Evolutionary conservation across 2,888 invertebrate species (phyloP).

Genomic region (Scelioninae gen. 1): DNA sequence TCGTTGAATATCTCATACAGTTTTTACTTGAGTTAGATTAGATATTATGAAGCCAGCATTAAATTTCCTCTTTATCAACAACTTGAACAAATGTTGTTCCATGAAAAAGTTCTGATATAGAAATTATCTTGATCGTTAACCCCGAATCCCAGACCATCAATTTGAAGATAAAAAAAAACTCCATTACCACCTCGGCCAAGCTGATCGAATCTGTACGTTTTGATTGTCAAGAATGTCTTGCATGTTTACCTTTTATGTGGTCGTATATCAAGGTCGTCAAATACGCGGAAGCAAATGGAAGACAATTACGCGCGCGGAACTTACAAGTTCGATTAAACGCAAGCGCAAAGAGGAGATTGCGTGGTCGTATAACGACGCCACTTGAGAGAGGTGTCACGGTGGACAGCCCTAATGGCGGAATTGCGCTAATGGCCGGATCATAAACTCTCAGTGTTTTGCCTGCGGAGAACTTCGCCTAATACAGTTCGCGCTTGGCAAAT

Average conservation of each 20-base stretch:
- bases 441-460: conserved; percentile 72
- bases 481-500: conserved; percentile 9
- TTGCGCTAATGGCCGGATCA: conserved; percentile 73
- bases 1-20: no score
- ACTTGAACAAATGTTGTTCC: no score
- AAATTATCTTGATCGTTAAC: no score
- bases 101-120: no score
- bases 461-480: conserved; percentile 19
- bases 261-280: conserved; percentile 54
- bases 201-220: conserved; percentile 6
- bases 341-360: conserved; percentile 36
- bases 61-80: no score
- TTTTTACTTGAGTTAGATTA: no score
- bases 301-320: conserved; percentile 73
- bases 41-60: no score
- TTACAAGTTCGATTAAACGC: conserved; percentile 50
- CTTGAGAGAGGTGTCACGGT: conserved; percentile 68
- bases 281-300: conserved; percentile 58
- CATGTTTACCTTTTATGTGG: conserved; percentile 21
- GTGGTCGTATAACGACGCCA: conserved; percentile 57
- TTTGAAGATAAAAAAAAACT: no score
- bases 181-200: no score
- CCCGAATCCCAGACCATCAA: no score
- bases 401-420: conserved; percentile 52
- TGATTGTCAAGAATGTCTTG: conserved; percentile 8